Evolutionary conservation across 2,888 invertebrate species (phyloP).

Genomic region (Drosophila ezoana): DNA sequence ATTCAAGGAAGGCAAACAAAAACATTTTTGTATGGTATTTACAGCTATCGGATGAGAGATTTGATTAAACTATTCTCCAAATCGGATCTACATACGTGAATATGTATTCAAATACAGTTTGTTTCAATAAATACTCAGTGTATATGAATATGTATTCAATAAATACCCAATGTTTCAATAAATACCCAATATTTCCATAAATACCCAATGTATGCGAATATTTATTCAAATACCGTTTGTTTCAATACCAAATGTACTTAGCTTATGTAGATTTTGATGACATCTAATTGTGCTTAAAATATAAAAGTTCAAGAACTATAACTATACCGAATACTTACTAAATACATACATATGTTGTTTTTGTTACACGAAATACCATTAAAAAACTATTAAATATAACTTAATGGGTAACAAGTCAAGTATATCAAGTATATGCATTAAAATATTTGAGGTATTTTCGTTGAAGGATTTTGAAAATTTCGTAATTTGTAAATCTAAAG

Average conservation of each 20-base stretch:
- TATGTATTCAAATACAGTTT: slow-evolving; percentile 16
- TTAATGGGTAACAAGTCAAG: too few species aligned
- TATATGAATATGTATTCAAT: too few species aligned
- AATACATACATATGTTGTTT: slow-evolving; percentile 36
- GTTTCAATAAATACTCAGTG: slow-evolving; percentile 17
- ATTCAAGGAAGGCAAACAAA: slow-evolving; percentile 37
- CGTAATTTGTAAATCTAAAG: slow-evolving; percentile 37
- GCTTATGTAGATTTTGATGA: slow-evolving; percentile 71
- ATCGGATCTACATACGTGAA: slow-evolving; percentile 15
- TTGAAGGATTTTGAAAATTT: slow-evolving; percentile 48
- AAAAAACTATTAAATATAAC: slow-evolving; percentile 27
- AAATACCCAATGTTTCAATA: too few species aligned
- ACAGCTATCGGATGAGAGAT: slow-evolving; percentile 42
- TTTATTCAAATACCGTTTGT: slow-evolving; percentile 17
- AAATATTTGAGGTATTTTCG: slow-evolving; percentile 38
- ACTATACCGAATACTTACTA: slow-evolving; percentile 25
- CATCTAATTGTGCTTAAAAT: slow-evolving; percentile 74
- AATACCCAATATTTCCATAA: neutral
- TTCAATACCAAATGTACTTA: slow-evolving; percentile 38
- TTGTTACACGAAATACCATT: slow-evolving; percentile 29
- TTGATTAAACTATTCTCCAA: slow-evolving; percentile 5
- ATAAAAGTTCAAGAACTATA: slow-evolving; percentile 30
- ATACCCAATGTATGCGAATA: neutral
- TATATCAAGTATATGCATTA: slow-evolving; percentile 48
- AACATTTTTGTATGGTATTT: slow-evolving; percentile 67